These are phyloP conservation scores for Fopius arisanus DNA, from an alignment of 1,140 invertebrate species.

Conservation along the genomic window DNA sequence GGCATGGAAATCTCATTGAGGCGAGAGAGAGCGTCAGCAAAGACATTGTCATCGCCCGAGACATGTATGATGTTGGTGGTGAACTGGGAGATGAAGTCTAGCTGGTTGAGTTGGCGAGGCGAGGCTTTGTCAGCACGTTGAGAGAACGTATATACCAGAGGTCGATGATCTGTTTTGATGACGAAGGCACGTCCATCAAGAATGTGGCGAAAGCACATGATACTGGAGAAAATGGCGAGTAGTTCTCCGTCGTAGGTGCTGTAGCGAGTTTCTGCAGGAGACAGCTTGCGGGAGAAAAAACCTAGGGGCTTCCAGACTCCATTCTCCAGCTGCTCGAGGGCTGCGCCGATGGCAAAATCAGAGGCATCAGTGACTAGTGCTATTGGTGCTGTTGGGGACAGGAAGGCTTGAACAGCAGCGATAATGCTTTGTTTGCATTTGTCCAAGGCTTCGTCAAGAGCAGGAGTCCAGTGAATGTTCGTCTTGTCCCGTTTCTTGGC, in stretches of 20 bases:
- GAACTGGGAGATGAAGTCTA: constrained; percentile 57
- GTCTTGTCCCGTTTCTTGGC: constrained; percentile 44
- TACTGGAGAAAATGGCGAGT: constrained; percentile 57
- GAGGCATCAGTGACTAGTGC: constrained; percentile 29
- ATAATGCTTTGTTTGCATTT: constrained; percentile 51
- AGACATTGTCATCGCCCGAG: constrained; percentile 48
- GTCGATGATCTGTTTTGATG: constrained; percentile 58
- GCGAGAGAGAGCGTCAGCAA: constrained; percentile 49
- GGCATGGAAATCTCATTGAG: constrained; percentile 34
- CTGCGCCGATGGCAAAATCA: too few species aligned
- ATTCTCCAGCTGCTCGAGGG: too few species aligned
- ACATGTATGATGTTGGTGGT: constrained; percentile 52
- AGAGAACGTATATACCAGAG: constrained; percentile 47
- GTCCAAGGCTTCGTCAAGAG: constrained; percentile 49
- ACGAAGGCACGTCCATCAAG: constrained; percentile 54
- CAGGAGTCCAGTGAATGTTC: constrained; percentile 44
- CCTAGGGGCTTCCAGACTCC: too few species aligned
- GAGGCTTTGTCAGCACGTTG: constrained; percentile 44
- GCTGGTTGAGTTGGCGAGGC: constrained; percentile 42
- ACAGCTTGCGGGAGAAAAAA: constrained; percentile 50
- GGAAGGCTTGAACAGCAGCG: constrained; percentile 41
- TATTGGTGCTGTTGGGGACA: constrained; percentile 19
- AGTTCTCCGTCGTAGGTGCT: constrained; percentile 61
- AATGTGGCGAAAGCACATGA: constrained; percentile 58
- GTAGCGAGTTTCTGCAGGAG: constrained; percentile 48